A percentile compares a stretch with the other conserved stretches of the same genome.
Conservation (phyloP, 2,888 invertebrate genomes). For the Drosophila flavopinicola region DNA sequence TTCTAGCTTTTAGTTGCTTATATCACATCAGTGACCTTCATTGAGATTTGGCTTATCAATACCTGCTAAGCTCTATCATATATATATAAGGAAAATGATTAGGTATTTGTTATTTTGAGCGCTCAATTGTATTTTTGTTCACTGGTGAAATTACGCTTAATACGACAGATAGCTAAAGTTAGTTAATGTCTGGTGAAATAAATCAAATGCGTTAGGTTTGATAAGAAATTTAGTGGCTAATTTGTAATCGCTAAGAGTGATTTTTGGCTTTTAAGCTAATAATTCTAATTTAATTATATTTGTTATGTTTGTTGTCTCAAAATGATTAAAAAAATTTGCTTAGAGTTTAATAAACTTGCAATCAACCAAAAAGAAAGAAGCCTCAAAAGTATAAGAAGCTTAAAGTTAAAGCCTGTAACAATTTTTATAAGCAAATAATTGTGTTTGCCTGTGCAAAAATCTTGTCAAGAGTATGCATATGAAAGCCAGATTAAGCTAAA, state of each 20-base stretch:
- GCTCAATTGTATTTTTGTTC: constrained; percentile 1
- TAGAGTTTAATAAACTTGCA: too few species aligned
- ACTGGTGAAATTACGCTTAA: constrained; percentile 1
- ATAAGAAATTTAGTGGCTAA: not conserved
- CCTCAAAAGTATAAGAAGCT: too few species aligned
- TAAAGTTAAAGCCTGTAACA: too few species aligned
- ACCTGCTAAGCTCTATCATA: constrained; percentile 3
- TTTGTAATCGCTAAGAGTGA: too few species aligned
- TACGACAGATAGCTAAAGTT: not conserved
- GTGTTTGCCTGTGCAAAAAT: not conserved
- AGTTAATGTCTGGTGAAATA: not conserved
- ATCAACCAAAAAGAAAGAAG: too few species aligned
- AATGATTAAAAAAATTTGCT: too few species aligned
- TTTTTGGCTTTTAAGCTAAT: too few species aligned
- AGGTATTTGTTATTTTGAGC: constrained; percentile 7
- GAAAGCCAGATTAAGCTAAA: not conserved
- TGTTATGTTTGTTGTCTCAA: too few species aligned
- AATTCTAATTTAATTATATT: too few species aligned
- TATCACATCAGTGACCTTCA: constrained; percentile 46
- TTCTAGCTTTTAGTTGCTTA: constrained; percentile 24
- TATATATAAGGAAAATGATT: not conserved
- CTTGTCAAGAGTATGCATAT: not conserved
- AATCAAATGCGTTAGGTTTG: constrained; percentile 1
- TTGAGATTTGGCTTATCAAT: constrained; percentile 36
- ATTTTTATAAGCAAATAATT: too few species aligned